Conservation (phyloP, 2,888 invertebrate genomes). For the Drosophila flavopinicola region DNA sequence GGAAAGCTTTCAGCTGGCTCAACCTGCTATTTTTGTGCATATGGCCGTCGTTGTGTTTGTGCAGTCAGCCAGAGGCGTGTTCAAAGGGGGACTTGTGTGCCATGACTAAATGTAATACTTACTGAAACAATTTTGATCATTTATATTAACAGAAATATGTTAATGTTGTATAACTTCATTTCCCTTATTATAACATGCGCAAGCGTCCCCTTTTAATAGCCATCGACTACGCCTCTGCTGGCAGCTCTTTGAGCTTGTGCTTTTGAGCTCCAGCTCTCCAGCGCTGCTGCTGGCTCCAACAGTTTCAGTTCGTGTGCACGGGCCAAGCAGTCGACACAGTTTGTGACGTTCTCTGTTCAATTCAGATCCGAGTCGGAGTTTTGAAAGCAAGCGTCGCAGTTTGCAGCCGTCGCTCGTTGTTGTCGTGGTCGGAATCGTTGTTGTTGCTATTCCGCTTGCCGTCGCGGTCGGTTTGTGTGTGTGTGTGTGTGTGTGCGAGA, state of each 20-base stretch:
- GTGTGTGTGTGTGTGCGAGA: conserved; percentile 14
- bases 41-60: conserved; percentile 19
- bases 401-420: conserved; percentile 57
- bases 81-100: neutral
- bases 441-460: conserved; percentile 26
- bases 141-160: neutral
- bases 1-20: conserved; percentile 59
- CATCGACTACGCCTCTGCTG: conserved; percentile 13
- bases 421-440: conserved; percentile 54
- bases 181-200: no score
- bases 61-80: conserved; percentile 32
- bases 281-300: conserved; percentile 46
- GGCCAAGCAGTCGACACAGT: conserved; percentile 64
- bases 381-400: conserved; percentile 48
- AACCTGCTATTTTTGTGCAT: conserved; percentile 46
- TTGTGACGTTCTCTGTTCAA: conserved; percentile 28
- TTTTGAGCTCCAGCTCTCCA: conserved; percentile 59
- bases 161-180: neutral
- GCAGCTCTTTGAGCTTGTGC: conserved; percentile 37
- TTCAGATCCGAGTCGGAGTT: conserved; percentile 34
- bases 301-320: conserved; percentile 66
- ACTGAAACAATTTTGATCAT: no score
- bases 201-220: neutral
- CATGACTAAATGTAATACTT: neutral
- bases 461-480: conserved; percentile 22